Evolutionary conservation across 1,140 invertebrate genomes (phyloP), one percentile per base, ranked within the genome.

Genomic region (Gonioctena quinquepunctata): DNA sequence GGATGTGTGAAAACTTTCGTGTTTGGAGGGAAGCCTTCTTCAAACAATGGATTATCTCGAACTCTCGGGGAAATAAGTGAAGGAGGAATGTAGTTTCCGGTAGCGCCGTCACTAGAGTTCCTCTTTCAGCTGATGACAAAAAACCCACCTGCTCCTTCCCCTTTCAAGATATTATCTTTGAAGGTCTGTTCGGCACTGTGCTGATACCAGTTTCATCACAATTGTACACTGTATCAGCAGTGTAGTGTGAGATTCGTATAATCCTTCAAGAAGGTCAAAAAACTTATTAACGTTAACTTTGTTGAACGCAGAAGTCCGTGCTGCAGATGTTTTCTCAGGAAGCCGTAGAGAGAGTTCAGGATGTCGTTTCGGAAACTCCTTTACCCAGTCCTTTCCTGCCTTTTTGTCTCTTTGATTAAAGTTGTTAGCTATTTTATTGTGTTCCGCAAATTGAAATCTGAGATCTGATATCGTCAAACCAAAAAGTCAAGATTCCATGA

Each of bases 161-260:
- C 74, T 57, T 84, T 62, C 25, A 19, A 52, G 82, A 79, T 54
- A 85, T 73, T 57, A 85, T 73, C 77, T 83, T 84, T 2, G 11
- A 33, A 11, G 75, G 77, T 27, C 77, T 70, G 64, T 81, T 80
- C 7, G 81, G 78, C 25, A 85, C 85, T 13, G 84, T 85, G 25
- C 77, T 84, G 7, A 84, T 72, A 33, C 80, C 83, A 11, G 77
- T 86, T 73, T 85, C 81, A 72, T 85, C 82, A 11, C 79, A 59
- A 67, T 86, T 86, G 59, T 66, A 84, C 42, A 85, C 80, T 66
- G 3, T 3, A 79, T 54, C 25, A 70, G 8, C 5, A 77, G 68
- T 33, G 69, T 25, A 75, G 82, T 82, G 26, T 82, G 77, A 57
- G 77, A 63, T 56, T 70, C 70, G 21, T 25, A 23, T n/a, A 73